Conservation (phyloP, 2,888 invertebrate species). For the Pandemis heparana region DNA sequence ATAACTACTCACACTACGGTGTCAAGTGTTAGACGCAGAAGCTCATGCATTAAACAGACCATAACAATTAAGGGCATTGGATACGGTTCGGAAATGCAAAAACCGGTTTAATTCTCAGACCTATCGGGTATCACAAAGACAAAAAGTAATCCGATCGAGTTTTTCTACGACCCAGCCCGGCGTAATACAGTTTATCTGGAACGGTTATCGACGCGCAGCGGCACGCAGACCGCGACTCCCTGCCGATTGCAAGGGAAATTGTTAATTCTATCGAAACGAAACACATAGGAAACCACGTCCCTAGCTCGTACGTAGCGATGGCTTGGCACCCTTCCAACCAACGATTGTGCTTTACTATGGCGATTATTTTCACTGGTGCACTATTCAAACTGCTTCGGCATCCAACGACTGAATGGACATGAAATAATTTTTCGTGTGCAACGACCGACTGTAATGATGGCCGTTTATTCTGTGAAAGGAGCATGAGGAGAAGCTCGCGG, state of each 20-base stretch:
- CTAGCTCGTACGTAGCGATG: slow-evolving; percentile 54
- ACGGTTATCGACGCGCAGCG: slow-evolving; percentile 35
- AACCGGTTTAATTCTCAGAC: slow-evolving; percentile 8
- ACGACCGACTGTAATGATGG: slow-evolving; percentile 66
- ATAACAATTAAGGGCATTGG: background rate
- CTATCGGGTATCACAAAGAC: slow-evolving; percentile 25
- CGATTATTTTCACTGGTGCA: slow-evolving; percentile 75
- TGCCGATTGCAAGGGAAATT: slow-evolving; percentile 62
- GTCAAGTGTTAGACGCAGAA: background rate
- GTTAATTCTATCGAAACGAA: slow-evolving; percentile 77
- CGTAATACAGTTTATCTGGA: slow-evolving; percentile 32
- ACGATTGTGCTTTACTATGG: slow-evolving; percentile 75
- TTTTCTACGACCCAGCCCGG: slow-evolving; percentile 24
- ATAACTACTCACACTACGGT: background rate
- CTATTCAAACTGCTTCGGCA: slow-evolving; percentile 69
- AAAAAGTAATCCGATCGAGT: slow-evolving; percentile 28
- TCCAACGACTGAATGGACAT: slow-evolving; percentile 62
- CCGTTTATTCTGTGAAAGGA: slow-evolving; percentile 62
- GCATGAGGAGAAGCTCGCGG: slow-evolving; percentile 50
- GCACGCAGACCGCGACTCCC: slow-evolving; percentile 25
- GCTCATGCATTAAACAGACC: background rate
- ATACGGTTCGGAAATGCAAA: background rate
- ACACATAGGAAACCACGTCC: slow-evolving; percentile 72
- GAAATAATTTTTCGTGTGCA: slow-evolving; percentile 72
- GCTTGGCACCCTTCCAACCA: slow-evolving; percentile 78